Evolutionary conservation across 1,140 invertebrate species (phyloP), one percentile per base, ranked within the genome.

Genomic region (Lycorma delicatula): DNA sequence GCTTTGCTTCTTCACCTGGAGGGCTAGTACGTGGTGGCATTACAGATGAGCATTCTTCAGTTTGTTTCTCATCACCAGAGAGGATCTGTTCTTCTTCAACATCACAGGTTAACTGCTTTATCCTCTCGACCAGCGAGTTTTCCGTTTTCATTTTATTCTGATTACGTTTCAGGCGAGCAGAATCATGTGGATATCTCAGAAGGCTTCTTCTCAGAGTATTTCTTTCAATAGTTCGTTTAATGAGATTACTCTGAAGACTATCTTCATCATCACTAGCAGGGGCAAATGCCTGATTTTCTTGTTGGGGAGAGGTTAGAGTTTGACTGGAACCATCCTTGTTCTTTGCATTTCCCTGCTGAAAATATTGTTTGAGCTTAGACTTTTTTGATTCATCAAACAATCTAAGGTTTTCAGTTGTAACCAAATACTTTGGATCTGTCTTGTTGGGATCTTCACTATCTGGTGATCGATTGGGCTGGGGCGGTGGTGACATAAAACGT

Each of bases 81-180:
- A 20, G 18, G 11, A 22, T 20, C 1, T 64, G 60, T 3, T 83
- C 80, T 5, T 88, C 85, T 53, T 87, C 85, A 44, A 89, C 83
- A 60, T 88, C 84, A 67, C 87, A 90, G 1, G 87, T 91, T 16
- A 91, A 71, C 62, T 87, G 82, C 38, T 85, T 81, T 55, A 91
- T 90, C 46, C 86, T 77, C 62, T 91, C 89, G 23, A 87, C 84
- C 13, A 91, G 68, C 0, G 86, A 87, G 56, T 79, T 80, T 60
- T 80, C 78, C 47, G 75, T 77, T 66, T 78, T 80, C 58, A 73
- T 72, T 49, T 71, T 67, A 16, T 65, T 69, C 60, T 77, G 78
- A 68, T 77, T 69, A 71, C 58, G 74, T 1, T 68, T 60, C 13
- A 55, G 28, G 22, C 61, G 57, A 26, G 60, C 53, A 61, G 25